phyloP scores from a whole-genome alignment of 2,888 invertebrate species.

The Steinernema carpocapsae region DNA sequence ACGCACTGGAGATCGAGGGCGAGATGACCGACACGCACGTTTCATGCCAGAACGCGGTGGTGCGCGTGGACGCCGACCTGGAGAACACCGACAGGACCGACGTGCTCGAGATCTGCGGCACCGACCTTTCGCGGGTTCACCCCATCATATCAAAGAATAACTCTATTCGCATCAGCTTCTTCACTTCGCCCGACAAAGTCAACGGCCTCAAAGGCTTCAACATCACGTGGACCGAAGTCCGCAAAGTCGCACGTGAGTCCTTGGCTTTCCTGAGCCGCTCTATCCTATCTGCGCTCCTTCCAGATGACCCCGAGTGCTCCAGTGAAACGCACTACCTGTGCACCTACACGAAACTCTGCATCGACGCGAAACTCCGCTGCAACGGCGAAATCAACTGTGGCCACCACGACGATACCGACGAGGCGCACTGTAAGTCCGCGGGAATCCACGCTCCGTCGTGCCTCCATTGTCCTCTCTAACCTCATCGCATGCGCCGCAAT shows the following conservation, averaged over 20 bases:
- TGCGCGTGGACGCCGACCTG: constrained; percentile 45
- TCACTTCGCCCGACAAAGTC: constrained; percentile 67
- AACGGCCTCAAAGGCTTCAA: constrained; percentile 68
- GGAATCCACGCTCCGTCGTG: too few relatives aligned
- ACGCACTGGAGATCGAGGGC: constrained; percentile 90
- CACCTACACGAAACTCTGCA: constrained; percentile 79
- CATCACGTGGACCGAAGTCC: constrained; percentile 68
- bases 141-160: constrained; percentile 51
- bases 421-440: constrained; percentile 71
- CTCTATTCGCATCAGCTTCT: constrained; percentile 59
- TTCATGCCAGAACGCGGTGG: constrained; percentile 59
- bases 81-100: constrained; percentile 47
- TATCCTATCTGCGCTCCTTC: constrained; percentile 27
- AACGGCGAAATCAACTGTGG: constrained; percentile 75
- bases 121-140: constrained; percentile 33
- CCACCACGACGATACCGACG: constrained; percentile 78
- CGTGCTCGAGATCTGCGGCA: constrained; percentile 46
- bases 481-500: constrained; percentile 1
- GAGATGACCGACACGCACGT: constrained; percentile 57
- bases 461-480: too few relatives aligned
- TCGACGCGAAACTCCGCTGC: constrained; percentile 72
- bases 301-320: constrained; percentile 71
- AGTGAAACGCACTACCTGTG: constrained; percentile 75
- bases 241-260: constrained; percentile 50
- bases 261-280: not conserved